Percentiles rank a stretch among this genome's conserved stretches.
Evolutionary conservation across 2,113 vertebrate species (phyloP).

Genomic region (Coptodon bakossiorum): DNA sequence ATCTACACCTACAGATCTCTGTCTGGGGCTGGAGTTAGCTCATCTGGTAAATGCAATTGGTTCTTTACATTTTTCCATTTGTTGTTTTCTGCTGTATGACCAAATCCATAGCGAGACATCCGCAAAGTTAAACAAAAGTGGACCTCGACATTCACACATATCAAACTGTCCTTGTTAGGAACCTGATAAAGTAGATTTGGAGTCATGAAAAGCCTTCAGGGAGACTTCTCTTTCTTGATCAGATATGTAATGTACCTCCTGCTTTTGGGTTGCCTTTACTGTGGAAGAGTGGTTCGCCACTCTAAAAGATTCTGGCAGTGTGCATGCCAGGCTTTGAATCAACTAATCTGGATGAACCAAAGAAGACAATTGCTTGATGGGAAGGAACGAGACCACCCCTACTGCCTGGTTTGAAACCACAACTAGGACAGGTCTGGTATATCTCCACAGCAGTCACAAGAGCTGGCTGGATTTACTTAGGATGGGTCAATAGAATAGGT

Average conservation of each 20-base stretch:
- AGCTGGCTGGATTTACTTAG: neutral
- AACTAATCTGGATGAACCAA: neutral
- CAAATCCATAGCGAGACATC: neutral
- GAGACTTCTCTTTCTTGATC: neutral
- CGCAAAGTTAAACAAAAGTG: neutral
- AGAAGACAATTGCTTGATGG: neutral
- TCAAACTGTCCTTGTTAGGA: neutral
- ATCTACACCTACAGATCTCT: neutral
- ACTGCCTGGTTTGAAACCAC: neutral
- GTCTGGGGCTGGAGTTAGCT: neutral
- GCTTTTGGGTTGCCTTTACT: neutral
- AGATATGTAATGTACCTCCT: neutral
- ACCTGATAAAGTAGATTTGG: neutral
- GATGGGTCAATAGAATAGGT: neutral
- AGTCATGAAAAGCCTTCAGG: neutral
- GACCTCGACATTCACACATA: neutral
- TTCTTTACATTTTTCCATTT: neutral
- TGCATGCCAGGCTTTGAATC: neutral
- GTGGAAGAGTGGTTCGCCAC: neutral
- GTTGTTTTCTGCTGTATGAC: neutral
- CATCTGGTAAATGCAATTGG: neutral
- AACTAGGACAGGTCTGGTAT: neutral
- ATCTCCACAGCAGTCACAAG: neutral
- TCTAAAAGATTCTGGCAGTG: neutral
- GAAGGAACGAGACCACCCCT: neutral